phyloP scores from a whole-genome alignment of 30 jellyfish, hydroid and myxozoan genomes.

The Pelagia noctiluca region DNA sequence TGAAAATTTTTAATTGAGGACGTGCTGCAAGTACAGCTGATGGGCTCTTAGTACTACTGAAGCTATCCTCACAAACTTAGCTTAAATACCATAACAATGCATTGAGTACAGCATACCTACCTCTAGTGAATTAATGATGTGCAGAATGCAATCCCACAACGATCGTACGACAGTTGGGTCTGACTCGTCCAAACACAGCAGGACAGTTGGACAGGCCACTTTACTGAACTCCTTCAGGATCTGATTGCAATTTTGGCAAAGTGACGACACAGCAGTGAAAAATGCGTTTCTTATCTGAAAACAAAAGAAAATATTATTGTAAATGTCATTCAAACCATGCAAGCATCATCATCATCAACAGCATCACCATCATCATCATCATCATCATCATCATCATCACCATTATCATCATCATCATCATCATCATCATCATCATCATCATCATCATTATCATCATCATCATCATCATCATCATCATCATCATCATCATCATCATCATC shows the following conservation, averaged over 20 bases:
- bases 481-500: slow-evolving; percentile 15
- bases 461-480: slow-evolving; percentile 24
- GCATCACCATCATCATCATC: neutral
- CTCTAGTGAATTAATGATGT: slow-evolving; percentile 45
- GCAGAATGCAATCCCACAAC: slow-evolving; percentile 75
- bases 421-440: slow-evolving; percentile 30
- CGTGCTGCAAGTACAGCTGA: too few relatives aligned
- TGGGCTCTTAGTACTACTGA: too few relatives aligned
- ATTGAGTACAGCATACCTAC: slow-evolving; percentile 11
- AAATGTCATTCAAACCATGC: neutral
- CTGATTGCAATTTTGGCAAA: slow-evolving; percentile 34
- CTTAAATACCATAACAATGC: too few relatives aligned
- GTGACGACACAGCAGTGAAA: slow-evolving; percentile 70
- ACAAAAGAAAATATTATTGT: slow-evolving; percentile 3
- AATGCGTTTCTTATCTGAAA: slow-evolving; percentile 84
- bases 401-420: slow-evolving; percentile 13
- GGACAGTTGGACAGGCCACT: slow-evolving; percentile 53
- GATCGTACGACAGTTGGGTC: slow-evolving; percentile 80
- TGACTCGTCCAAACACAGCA: slow-evolving; percentile 74
- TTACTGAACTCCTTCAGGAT: slow-evolving; percentile 4
- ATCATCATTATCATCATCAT: slow-evolving; percentile 9
- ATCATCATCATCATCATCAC: neutral
- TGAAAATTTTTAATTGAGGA: too few relatives aligned
- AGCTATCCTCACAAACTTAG: too few relatives aligned
- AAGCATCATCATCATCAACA: slow-evolving; percentile 11